phyloP scores from a whole-genome alignment of 2,888 invertebrate species.

The Patella ulyssiponensis region DNA sequence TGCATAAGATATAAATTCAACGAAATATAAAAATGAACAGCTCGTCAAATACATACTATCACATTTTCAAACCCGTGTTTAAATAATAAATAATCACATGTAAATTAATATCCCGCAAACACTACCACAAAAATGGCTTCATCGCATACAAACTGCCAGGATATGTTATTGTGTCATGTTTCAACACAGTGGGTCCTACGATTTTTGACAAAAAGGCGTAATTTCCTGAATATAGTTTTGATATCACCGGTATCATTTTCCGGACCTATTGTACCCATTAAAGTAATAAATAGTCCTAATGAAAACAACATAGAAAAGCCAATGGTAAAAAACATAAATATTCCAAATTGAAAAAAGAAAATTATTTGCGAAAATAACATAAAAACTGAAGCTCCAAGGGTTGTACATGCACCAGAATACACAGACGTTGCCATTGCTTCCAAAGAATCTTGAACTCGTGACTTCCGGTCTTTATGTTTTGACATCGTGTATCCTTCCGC shows the following conservation, averaged over 20 bases:
- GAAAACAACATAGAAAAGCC: conserved; percentile 61
- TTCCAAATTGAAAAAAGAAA: conserved; percentile 64
- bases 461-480: conserved; percentile 39
- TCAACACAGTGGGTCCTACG: too few species aligned
- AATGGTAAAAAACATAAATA: conserved; percentile 64
- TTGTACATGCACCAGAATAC: conserved; percentile 64
- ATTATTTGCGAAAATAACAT: conserved; percentile 60
- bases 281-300: conserved; percentile 54
- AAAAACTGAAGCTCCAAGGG: conserved; percentile 61
- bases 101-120: too few species aligned
- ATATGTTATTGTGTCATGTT: too few species aligned
- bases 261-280: conserved; percentile 58
- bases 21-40: too few species aligned
- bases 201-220: too few species aligned
- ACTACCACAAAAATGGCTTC: too few species aligned
- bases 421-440: conserved; percentile 59
- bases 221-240: too few species aligned
- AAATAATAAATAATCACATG: too few species aligned
- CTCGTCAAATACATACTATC: too few species aligned
- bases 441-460: conserved; percentile 51
- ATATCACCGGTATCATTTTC: conserved; percentile 40
- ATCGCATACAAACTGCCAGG: too few species aligned
- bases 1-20: too few species aligned
- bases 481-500: conserved; percentile 57
- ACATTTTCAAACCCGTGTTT: too few species aligned